These are phyloP conservation scores for Zosterops japonicus DNA, from an alignment of 2,113 vertebrate species.

Conservation along the genomic window DNA sequence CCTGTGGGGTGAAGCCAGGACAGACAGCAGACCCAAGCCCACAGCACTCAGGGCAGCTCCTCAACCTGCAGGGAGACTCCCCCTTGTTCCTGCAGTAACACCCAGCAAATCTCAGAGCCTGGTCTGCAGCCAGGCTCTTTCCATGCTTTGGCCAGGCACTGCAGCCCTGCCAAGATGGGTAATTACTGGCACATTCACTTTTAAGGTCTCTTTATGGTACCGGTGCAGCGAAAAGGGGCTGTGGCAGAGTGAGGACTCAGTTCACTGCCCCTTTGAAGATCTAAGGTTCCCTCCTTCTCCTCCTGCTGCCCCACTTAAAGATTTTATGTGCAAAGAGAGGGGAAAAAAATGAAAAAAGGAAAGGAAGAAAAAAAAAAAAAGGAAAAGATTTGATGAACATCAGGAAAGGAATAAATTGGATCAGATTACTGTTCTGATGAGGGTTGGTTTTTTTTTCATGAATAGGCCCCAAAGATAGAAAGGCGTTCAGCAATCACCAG, in stretches of 20 bases:
- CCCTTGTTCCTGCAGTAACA: neutral
- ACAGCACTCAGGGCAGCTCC: neutral
- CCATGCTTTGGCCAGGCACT: rapidly evolving
- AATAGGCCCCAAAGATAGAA: constrained; percentile 70
- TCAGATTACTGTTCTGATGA: constrained; percentile 63
- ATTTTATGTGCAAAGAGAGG: constrained; percentile 18
- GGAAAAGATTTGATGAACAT: constrained; percentile 66
- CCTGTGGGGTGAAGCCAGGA: neutral
- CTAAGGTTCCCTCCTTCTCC: neutral
- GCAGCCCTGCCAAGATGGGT: neutral
- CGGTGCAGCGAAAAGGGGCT: neutral
- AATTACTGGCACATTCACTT: neutral
- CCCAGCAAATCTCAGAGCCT: neutral
- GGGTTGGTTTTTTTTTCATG: constrained; percentile 27
- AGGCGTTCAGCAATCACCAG: constrained; percentile 62
- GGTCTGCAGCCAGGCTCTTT: neutral
- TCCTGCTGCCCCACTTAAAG: constrained; percentile 31
- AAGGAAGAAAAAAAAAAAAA: constrained; percentile 26
- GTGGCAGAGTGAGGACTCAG: neutral
- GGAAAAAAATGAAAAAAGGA: neutral
- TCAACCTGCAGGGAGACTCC: neutral
- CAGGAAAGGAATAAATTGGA: constrained; percentile 65
- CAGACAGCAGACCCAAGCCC: rapidly evolving
- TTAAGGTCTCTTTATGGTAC: neutral
- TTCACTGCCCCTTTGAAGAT: constrained; percentile 32